Evolutionary conservation across 92 coral and sea anemone genomes (phyloP).

Genomic region (Palythoa caribaeorum): DNA sequence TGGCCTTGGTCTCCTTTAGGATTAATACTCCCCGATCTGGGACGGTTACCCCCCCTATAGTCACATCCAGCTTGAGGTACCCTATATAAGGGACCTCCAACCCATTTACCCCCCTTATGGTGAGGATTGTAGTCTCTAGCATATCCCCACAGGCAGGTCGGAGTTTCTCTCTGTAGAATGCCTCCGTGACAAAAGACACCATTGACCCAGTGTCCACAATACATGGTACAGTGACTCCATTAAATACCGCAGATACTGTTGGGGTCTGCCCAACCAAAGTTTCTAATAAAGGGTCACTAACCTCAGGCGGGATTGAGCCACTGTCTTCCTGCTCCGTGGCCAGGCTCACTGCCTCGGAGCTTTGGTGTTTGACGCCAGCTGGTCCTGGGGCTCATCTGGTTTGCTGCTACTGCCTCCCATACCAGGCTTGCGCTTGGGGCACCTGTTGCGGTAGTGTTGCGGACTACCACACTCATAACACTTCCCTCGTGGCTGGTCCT

Average conservation of each 20-base stretch:
- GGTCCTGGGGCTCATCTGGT: background rate
- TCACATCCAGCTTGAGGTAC: slow-evolving; percentile 61
- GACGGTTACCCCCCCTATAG: slow-evolving; percentile 52
- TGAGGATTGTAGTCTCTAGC: slow-evolving; percentile 24
- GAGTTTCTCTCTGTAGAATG: slow-evolving; percentile 55
- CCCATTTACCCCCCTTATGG: slow-evolving; percentile 69
- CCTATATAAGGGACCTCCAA: slow-evolving; percentile 73
- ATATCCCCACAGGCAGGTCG: slow-evolving; percentile 44
- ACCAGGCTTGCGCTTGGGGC: slow-evolving; percentile 17
- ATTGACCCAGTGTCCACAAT: slow-evolving; percentile 56
- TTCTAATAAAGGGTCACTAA: background rate
- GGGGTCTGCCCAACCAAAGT: background rate
- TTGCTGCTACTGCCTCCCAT: background rate
- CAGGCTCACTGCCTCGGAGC: slow-evolving; percentile 60
- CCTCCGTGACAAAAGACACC: slow-evolving; percentile 66
- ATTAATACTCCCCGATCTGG: slow-evolving; percentile 66
- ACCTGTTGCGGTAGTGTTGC: slow-evolving; percentile 21
- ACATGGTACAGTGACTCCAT: background rate
- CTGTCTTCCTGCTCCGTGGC: slow-evolving; percentile 46
- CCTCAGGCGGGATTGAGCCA: slow-evolving; percentile 46
- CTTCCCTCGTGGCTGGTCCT: background rate
- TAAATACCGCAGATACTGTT: background rate
- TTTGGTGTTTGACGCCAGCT: slow-evolving; percentile 37
- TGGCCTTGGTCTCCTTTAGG: slow-evolving; percentile 50
- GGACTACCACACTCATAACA: slow-evolving; percentile 52